Evolutionary conservation across 2,797 vertebrate species (phyloP), one percentile per base, ranked within the genome.

Genomic region (Lithobates pipiens): DNA sequence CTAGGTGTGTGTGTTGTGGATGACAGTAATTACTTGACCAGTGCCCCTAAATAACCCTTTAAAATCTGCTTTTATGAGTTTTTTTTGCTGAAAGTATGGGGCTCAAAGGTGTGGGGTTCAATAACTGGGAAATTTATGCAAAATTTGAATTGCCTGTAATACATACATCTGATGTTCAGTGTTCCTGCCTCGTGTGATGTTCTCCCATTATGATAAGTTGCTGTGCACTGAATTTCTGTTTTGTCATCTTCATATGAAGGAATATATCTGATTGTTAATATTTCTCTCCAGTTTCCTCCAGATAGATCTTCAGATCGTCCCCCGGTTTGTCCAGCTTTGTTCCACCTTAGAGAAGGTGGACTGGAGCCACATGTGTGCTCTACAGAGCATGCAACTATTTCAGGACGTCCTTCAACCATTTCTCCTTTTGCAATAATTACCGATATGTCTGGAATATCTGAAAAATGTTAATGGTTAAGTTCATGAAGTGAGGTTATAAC

Each of bases 121-220:
- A 39, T 39, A 39, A 39, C 7, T 39, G 39, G 39, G 9, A 39
- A 39, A 9, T 39, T 39, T 39, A 8, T 39, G 7, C 44, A 9
- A n/a, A 25, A 25, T 25, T 25, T 65, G 25, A 11, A 18, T 3
- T 65, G 61, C 25, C 61, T 25, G 50, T 67, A 74, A n/a, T 83
- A 83, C 80, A 11, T 83, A 83, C 80, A 50, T 23, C 6, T n/a
- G 63, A 83, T 83, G 27, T 50, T 36, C 39, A 75, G 54, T 34
- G 0, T 13, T 15, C 2, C 7, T 18, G 10, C 27, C 15, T 2
- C n/a, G 0, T 34, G 5, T 4, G 15, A 16, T 4, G 1, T 76
- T 39, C 1, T 3, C 13, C 73, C 63, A 25, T 76, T 67, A 39
- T 11, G 65, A 68, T 76, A 83, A 15, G 36, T 68, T 9, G 23